Percentiles rank a stretch among this genome's conserved stretches.
Evolutionary conservation across 2,113 vertebrate genomes (phyloP).

Genomic region (Pollimyrus isidori): DNA sequence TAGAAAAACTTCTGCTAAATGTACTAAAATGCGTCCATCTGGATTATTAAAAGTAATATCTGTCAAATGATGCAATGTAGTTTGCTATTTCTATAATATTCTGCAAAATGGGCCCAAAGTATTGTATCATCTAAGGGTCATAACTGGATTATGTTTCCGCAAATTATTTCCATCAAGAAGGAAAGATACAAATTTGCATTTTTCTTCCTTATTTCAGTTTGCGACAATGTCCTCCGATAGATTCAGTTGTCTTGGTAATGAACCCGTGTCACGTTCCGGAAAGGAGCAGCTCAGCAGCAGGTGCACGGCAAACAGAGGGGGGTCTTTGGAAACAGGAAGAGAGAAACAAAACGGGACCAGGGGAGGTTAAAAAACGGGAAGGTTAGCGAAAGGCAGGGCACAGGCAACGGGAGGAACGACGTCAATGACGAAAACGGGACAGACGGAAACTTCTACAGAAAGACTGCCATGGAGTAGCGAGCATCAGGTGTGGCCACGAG

Average conservation of each 20-base stretch:
- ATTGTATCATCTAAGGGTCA: not conserved
- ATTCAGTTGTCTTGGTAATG: not conserved
- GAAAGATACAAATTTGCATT: not conserved
- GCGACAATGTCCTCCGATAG: not conserved
- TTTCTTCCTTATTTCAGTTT: not conserved
- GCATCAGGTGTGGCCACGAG: not conserved
- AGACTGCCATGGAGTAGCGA: too few relatives aligned
- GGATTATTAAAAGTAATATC: not conserved
- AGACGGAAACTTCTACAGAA: too few relatives aligned
- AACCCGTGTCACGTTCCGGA: not conserved
- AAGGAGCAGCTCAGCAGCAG: not conserved
- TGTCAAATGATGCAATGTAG: not conserved
- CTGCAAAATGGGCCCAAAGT: not conserved
- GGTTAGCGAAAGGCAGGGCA: not conserved
- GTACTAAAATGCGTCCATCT: not conserved
- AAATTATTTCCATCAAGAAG: not conserved
- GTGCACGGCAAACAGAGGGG: not conserved
- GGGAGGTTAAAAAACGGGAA: not conserved
- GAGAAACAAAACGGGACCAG: not conserved
- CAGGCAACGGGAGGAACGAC: not conserved
- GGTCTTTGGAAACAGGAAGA: not conserved
- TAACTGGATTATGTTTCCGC: not conserved
- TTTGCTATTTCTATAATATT: not conserved
- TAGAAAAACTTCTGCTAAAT: not conserved
- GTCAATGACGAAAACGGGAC: not conserved